A percentile compares a stretch with the other conserved stretches of the same genome.
These are phyloP conservation scores for Cryptus viduatorius DNA, from an alignment of 2,888 invertebrate genomes.

Conservation along the genomic window DNA sequence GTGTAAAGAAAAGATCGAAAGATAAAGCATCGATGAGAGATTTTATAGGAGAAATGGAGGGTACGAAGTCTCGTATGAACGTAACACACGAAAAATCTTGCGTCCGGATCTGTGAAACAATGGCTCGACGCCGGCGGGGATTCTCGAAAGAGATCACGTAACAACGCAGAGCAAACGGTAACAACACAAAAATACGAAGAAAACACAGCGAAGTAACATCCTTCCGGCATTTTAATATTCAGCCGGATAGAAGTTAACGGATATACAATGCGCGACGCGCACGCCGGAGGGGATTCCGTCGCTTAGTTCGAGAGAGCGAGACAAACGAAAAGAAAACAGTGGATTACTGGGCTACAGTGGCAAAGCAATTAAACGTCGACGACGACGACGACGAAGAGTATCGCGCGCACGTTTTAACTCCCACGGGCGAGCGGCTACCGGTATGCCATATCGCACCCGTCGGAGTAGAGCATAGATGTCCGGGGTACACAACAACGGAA, in stretches of 20 bases:
- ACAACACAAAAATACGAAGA: constrained; percentile 25
- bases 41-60: neutral
- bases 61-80: constrained; percentile 8
- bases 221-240: constrained; percentile 72
- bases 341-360: constrained; percentile 21
- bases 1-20: neutral
- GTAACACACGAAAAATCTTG: constrained; percentile 55
- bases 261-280: constrained; percentile 35
- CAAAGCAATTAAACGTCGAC: constrained; percentile 65
- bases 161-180: constrained; percentile 32
- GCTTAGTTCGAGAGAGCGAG: neutral
- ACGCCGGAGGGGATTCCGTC: neutral
- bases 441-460: constrained; percentile 14
- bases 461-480: constrained; percentile 49
- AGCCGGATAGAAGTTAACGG: constrained; percentile 63
- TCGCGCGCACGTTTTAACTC: constrained; percentile 52
- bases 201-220: constrained; percentile 54
- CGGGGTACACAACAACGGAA: constrained; percentile 39
- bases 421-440: constrained; percentile 59
- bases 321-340: constrained; percentile 18
- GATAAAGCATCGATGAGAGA: constrained; percentile 11
- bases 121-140: constrained; percentile 52
- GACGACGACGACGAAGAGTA: constrained; percentile 55
- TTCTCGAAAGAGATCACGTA: constrained; percentile 46
- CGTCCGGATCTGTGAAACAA: constrained; percentile 64